Conservation (phyloP, 2,888 invertebrate genomes). For the Rhagonycha fulva region DNA sequence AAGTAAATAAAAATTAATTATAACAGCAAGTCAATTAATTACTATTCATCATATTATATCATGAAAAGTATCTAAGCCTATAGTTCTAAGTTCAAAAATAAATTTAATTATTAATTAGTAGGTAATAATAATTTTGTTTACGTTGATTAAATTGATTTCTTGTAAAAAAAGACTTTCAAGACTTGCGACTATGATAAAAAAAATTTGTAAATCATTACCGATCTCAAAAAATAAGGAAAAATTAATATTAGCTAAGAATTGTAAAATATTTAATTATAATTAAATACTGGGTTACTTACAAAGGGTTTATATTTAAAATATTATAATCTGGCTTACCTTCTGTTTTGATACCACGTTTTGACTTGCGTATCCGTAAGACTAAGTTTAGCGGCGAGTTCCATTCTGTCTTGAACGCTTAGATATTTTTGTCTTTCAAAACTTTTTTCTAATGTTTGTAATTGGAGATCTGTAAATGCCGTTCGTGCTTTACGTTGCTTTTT, state of each 20-base stretch:
- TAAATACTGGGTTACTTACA: neutral
- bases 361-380: constrained; percentile 98
- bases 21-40: neutral
- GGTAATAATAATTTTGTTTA: neutral
- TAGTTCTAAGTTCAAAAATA: neutral
- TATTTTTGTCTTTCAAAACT: constrained; percentile 97
- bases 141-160: neutral
- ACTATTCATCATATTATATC: neutral
- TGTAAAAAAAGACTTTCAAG: neutral
- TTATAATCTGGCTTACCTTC: constrained; percentile 71
- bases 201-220: too few species aligned
- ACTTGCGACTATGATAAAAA: neutral
- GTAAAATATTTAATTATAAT: neutral
- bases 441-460: constrained; percentile 93
- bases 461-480: constrained; percentile 98
- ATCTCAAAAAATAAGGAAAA: neutral
- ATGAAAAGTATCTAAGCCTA: neutral
- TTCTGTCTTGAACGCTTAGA: constrained; percentile 94
- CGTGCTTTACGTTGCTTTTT: constrained; percentile 97
- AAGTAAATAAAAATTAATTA: neutral
- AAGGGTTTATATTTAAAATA: neutral
- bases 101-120: neutral
- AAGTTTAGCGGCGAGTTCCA: constrained; percentile 96
- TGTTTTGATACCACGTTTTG: constrained; percentile 99
- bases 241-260: too few species aligned